Conservation (phyloP, 2,888 invertebrate genomes). For the Molanna angustata region DNA sequence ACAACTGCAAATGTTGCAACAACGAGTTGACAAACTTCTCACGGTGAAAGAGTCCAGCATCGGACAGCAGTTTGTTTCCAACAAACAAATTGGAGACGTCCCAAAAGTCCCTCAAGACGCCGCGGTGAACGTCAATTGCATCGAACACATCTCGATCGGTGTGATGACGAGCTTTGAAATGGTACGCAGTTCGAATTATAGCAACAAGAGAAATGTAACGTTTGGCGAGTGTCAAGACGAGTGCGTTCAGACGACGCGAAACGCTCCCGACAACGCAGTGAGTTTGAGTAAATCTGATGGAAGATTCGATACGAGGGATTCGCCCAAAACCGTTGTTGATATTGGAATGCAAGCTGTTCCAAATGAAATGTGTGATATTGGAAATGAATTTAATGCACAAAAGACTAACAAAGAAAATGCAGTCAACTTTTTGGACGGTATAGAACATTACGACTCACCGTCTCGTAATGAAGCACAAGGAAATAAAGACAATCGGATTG, state of each 20-base stretch:
- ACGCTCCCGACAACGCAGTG: background rate
- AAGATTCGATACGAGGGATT: background rate
- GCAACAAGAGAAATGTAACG: constrained; percentile 45
- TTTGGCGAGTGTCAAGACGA: constrained; percentile 35
- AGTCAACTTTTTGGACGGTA: background rate
- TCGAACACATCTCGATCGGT: constrained; percentile 58
- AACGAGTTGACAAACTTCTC: constrained; percentile 60
- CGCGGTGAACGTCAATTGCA: constrained; percentile 16
- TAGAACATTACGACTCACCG: too few species aligned
- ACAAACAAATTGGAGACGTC: background rate
- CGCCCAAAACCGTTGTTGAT: background rate
- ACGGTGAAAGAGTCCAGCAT: constrained; percentile 34
- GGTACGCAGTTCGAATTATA: constrained; percentile 49
- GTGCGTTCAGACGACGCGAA: constrained; percentile 19
- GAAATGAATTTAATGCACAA: constrained; percentile 33
- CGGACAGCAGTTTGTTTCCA: background rate
- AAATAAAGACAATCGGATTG: too few species aligned
- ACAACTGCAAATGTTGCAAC: constrained; percentile 61
- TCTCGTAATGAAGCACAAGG: too few species aligned
- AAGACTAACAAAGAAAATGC: constrained; percentile 44
- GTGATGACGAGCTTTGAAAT: constrained; percentile 73
- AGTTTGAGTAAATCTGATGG: background rate
- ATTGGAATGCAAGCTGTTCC: background rate
- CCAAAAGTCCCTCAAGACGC: background rate
- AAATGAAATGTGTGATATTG: background rate